Base-by-base conservation (phyloP, 2,797 vertebrate genomes). In the Zalophus californianus region DNA sequence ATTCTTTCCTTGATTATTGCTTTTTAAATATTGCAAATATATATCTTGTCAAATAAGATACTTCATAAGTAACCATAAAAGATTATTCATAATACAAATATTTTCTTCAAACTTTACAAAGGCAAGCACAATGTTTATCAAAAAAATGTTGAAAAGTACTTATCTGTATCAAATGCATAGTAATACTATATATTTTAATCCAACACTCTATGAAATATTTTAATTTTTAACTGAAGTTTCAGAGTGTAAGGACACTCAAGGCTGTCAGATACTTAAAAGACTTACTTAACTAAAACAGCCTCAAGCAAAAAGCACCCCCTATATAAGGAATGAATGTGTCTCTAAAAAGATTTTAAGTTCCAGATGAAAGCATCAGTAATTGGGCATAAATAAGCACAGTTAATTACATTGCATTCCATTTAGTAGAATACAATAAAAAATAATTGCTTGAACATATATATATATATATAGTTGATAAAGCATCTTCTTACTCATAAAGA, bases 1-100 rank as follows among this genome's bases (percentile, higher is more conserved):
- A 32, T 64, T 64, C 14, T 64, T 64, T 15, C 62, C 14, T 64
- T 64, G 62, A 64, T 32, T 15, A 32, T 64, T 78, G 41, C 11
- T 97, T 85, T 95, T 91, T 44, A 95, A 86, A 83, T 86, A n/a
- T 38, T 38, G 38, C 38, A 62, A 97, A 86, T 73, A 9, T 77
- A 1, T 80, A 85, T 50, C 35, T 86, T 94, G 7, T 35, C 87
- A 66, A 95, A 68, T 68, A 27, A 84, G 14, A 2, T 90, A 72
- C 41, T 94, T 94, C 52, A 58, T 52, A 84, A 87, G n/a, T 10
- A 79, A 75, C 0, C 13, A 54, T 78, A 84, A 70, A 86, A 35
- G 10, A 1, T 84, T 72, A 80, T 82, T 79, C 13, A 91, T 15
- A 44, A 68, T 66, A 62, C 7, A 70, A 44, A 44, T 89, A 62